Evolutionary conservation across 2,797 vertebrate species (phyloP).

Genomic region (Sebastiscus tertius): DNA sequence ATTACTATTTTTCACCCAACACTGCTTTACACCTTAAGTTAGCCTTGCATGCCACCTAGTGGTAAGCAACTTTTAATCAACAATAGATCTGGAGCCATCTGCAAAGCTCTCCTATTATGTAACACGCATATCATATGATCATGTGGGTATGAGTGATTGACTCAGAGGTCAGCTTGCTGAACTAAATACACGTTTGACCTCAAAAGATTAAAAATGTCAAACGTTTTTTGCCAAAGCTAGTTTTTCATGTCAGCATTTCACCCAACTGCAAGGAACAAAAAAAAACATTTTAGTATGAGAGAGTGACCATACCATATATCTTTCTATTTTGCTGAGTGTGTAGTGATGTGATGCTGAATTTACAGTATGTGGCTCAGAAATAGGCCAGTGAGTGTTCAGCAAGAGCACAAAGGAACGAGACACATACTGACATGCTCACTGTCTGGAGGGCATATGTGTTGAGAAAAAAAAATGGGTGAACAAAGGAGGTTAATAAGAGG

Average conservation of each 20-base stretch:
- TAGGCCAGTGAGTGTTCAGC: not conserved
- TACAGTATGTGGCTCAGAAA: not conserved
- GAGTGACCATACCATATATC: not conserved
- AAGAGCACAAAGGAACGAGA: not conserved
- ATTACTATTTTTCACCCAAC: no score
- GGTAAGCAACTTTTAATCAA: constrained; percentile 2
- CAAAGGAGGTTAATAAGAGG: not conserved
- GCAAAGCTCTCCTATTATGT: constrained; percentile 22
- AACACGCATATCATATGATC: constrained; percentile 23
- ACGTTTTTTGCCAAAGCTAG: not conserved
- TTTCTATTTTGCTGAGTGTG: not conserved
- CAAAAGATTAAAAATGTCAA: not conserved
- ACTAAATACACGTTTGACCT: not conserved
- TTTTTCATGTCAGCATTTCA: not conserved
- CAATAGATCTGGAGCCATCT: not conserved
- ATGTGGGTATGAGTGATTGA: constrained; percentile 5
- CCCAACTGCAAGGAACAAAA: not conserved
- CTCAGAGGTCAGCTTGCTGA: not conserved
- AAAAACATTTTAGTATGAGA: not conserved
- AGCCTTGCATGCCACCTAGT: constrained; percentile 49
- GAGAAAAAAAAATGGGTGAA: no score
- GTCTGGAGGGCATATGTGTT: not conserved
- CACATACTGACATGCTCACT: not conserved
- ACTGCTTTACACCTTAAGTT: not conserved
- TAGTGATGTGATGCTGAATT: not conserved